These are phyloP conservation scores for Origma solitaria DNA, from an alignment of 2,113 vertebrate species.

Conservation along the genomic window DNA sequence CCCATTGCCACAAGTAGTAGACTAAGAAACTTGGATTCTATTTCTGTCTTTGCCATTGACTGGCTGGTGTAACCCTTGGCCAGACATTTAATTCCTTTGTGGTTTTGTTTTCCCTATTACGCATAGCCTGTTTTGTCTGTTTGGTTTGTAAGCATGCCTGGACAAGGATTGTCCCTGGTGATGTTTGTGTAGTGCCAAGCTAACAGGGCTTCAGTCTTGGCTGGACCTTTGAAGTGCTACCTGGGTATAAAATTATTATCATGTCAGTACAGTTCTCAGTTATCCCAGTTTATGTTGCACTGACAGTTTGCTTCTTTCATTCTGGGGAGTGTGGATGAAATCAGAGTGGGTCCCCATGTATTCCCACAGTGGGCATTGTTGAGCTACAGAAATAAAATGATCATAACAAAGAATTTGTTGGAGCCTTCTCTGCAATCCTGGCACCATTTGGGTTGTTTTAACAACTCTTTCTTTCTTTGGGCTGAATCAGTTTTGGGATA, in stretches of 20 bases:
- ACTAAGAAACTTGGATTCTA: constrained; percentile 9
- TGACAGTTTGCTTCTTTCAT: neutral
- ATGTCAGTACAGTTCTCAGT: neutral
- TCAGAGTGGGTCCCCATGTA: neutral
- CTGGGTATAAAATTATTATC: neutral
- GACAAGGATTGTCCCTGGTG: neutral
- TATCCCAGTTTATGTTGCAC: neutral
- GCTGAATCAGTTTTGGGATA: neutral
- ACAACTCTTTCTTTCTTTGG: constrained; percentile 17
- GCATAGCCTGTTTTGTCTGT: neutral
- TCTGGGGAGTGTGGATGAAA: neutral
- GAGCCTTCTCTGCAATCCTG: constrained; percentile 2
- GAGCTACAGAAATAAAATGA: neutral
- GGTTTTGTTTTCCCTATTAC: constrained; percentile 12
- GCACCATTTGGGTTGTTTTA: neutral
- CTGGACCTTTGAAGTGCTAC: neutral
- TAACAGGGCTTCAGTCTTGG: neutral
- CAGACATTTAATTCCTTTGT: constrained; percentile 18
- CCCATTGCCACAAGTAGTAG: neutral
- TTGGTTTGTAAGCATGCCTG: constrained; percentile 24
- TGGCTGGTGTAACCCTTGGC: neutral
- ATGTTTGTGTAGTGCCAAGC: neutral
- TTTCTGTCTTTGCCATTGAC: constrained; percentile 18
- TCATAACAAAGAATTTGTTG: neutral
- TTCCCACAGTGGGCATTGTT: neutral